A percentile compares a stretch with the other conserved stretches of the same genome.
Evolutionary conservation across 2,797 vertebrate genomes (phyloP).

Genomic region (Philypnodon macrostomus): DNA sequence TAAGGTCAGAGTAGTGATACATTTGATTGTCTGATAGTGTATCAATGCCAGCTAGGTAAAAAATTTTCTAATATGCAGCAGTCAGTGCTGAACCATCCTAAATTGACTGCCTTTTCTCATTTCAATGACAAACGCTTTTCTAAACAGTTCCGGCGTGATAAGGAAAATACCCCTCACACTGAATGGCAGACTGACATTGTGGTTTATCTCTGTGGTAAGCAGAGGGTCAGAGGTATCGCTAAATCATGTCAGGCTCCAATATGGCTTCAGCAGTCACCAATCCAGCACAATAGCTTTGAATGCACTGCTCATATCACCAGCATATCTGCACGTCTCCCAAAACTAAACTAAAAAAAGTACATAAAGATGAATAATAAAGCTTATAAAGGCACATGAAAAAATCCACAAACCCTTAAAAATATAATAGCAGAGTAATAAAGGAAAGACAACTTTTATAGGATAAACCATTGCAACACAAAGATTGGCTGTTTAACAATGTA

Average conservation of each 20-base stretch:
- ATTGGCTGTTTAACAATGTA: too few species aligned
- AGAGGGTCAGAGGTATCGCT: slow-evolving; percentile 11
- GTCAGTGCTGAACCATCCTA: neutral
- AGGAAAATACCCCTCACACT: slow-evolving; percentile 1
- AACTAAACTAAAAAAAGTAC: neutral
- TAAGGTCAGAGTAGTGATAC: slow-evolving; percentile 25
- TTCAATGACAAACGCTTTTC: slow-evolving; percentile 13
- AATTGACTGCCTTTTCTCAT: slow-evolving; percentile 21
- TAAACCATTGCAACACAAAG: too few species aligned
- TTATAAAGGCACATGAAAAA: neutral
- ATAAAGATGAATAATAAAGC: slow-evolving; percentile 26
- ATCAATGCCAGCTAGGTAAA: too few species aligned
- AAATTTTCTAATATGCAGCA: neutral
- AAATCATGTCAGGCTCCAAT: slow-evolving; percentile 7
- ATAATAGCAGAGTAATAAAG: neutral
- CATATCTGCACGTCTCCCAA: too few species aligned
- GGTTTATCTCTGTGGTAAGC: neutral
- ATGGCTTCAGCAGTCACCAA: neutral
- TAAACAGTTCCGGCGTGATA: neutral
- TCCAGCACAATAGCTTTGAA: slow-evolving; percentile 2
- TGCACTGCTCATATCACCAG: neutral
- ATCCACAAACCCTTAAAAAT: neutral
- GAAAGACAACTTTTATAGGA: too few species aligned
- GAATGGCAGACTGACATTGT: slow-evolving; percentile 1
- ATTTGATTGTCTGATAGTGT: neutral